These are phyloP conservation scores for Orchestes rusci DNA, from an alignment of 2,888 invertebrate genomes.

Conservation along the genomic window DNA sequence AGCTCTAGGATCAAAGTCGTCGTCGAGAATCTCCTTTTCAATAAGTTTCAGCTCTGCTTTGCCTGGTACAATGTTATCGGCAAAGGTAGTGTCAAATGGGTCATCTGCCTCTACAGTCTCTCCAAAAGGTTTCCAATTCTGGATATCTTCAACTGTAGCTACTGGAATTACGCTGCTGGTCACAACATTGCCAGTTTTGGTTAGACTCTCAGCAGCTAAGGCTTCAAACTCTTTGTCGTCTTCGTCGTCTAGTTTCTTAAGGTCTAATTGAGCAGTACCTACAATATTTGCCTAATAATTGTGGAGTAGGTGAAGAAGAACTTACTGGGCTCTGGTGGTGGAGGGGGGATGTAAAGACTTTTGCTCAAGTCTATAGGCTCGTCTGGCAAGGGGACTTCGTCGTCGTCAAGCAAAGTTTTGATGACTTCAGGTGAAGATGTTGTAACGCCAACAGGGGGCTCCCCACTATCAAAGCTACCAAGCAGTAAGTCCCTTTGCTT, in stretches of 20 bases:
- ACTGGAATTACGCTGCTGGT: slow-evolving; percentile 30
- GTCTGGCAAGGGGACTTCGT: slow-evolving; percentile 57
- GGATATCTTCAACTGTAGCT: slow-evolving; percentile 41
- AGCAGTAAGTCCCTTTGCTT: slow-evolving; percentile 60
- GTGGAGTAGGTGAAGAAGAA: not conserved
- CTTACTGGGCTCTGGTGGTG: slow-evolving; percentile 10
- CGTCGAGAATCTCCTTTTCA: slow-evolving; percentile 50
- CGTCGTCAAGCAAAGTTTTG: slow-evolving; percentile 65
- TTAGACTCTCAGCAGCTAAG: slow-evolving; percentile 69
- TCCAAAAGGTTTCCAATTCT: slow-evolving; percentile 62
- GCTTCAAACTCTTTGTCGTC: slow-evolving; percentile 72
- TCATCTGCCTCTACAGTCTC: slow-evolving; percentile 45
- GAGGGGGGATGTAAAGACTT: slow-evolving; percentile 43
- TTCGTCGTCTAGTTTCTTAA: slow-evolving; percentile 54
- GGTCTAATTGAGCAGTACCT: not conserved
- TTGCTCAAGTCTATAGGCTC: slow-evolving; percentile 66
- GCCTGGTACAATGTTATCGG: slow-evolving; percentile 64
- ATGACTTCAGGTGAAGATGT: slow-evolving; percentile 6
- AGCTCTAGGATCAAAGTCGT: slow-evolving; percentile 55
- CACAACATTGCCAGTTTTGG: slow-evolving; percentile 44
- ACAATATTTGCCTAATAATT: not conserved
- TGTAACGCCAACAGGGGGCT: slow-evolving; percentile 5
- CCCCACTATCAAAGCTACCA: slow-evolving; percentile 52
- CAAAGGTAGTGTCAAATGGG: slow-evolving; percentile 82
- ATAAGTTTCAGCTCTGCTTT: slow-evolving; percentile 53